A percentile compares a stretch with the other conserved stretches of the same genome.
Evolutionary conservation across 2,797 vertebrate genomes (phyloP).

Genomic region (Oreonectes daqikongensis): DNA sequence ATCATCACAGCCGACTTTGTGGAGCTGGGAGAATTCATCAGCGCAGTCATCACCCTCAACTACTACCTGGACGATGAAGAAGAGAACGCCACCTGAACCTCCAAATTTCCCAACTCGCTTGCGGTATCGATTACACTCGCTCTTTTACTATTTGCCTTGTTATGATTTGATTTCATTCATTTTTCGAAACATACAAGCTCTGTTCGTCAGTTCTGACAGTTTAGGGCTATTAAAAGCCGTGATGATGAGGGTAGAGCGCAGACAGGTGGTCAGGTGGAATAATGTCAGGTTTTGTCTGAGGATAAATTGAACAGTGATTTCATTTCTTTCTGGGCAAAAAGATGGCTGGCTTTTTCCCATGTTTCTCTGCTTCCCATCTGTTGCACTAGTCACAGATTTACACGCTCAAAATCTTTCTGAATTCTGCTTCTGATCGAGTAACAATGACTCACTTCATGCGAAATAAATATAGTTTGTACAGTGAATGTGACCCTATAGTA

Average conservation of each 20-base stretch:
- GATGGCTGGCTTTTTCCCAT: slow-evolving; percentile 12
- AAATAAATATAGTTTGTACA: slow-evolving; percentile 49
- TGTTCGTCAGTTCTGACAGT: slow-evolving; percentile 58
- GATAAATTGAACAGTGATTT: slow-evolving; percentile 14
- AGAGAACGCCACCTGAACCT: slow-evolving; percentile 85
- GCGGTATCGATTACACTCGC: slow-evolving; percentile 13
- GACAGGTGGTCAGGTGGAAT: slow-evolving; percentile 1
- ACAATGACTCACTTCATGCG: slow-evolving; percentile 8
- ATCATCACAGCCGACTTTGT: slow-evolving; percentile 98
- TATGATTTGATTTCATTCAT: background rate
- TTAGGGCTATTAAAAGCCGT: slow-evolving; percentile 39
- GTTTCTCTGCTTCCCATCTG: slow-evolving; percentile 32
- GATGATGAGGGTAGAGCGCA: slow-evolving; percentile 6
- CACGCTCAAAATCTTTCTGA: background rate
- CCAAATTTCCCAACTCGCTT: background rate
- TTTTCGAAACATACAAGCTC: slow-evolving; percentile 64
- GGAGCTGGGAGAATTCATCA: slow-evolving; percentile 98
- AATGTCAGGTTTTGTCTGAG: slow-evolving; percentile 23
- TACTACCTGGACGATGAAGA: slow-evolving; percentile 90
- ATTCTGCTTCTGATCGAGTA: slow-evolving; percentile 37
- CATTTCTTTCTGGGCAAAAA: slow-evolving; percentile 24
- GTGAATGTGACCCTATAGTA: slow-evolving; percentile 48
- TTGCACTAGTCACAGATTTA: slow-evolving; percentile 11
- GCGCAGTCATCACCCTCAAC: slow-evolving; percentile 97
- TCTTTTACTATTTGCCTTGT: slow-evolving; percentile 23